A percentile compares a stretch with the other conserved stretches of the same genome.
These are phyloP conservation scores for Limosa lapponica DNA, from an alignment of 2,797 vertebrate genomes.

Conservation along the genomic window DNA sequence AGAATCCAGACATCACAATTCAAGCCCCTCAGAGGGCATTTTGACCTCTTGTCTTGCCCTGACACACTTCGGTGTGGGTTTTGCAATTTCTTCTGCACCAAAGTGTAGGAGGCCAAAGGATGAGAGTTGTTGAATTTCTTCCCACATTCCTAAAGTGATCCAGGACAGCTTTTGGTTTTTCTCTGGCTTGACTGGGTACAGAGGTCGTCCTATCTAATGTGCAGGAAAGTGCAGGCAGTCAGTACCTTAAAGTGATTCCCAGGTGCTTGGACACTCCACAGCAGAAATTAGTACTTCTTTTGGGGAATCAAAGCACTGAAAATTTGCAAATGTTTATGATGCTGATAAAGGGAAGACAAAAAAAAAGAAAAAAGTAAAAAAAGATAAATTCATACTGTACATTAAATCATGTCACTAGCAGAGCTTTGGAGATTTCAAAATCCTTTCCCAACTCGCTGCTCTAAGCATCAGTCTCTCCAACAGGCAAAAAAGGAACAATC, in stretches of 20 bases:
- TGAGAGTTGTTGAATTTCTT: background rate
- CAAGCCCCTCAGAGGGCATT: background rate
- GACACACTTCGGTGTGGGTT: background rate
- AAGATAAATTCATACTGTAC: background rate
- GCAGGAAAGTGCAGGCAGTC: background rate
- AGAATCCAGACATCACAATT: background rate
- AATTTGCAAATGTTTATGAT: background rate
- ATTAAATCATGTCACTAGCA: background rate
- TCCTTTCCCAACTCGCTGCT: background rate
- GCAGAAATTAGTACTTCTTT: background rate
- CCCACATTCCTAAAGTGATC: background rate
- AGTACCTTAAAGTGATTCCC: background rate
- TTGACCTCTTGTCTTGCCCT: background rate
- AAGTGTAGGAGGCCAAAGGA: background rate
- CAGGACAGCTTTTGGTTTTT: background rate
- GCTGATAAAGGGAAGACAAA: background rate
- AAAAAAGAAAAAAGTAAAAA: background rate
- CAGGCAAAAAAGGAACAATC: background rate
- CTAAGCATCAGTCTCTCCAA: background rate
- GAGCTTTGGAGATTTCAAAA: background rate
- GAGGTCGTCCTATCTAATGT: background rate
- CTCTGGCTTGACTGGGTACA: background rate
- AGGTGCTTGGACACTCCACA: background rate
- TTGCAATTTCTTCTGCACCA: background rate
- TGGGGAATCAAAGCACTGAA: background rate